Conservation (phyloP, 1,140 invertebrate species). For the Achroia grisella region DNA sequence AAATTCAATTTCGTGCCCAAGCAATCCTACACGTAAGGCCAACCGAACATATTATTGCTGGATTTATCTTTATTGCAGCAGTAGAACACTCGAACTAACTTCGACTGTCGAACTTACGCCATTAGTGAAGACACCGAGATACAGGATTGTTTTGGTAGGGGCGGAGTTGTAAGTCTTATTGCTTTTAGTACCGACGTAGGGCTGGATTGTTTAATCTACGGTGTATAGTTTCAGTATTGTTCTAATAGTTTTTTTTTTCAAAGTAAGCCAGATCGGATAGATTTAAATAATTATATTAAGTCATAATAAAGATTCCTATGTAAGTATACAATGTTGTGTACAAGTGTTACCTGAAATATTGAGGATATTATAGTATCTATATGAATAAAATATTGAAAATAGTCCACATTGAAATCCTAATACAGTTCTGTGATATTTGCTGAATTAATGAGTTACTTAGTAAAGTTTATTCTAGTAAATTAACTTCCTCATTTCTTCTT, state of each 20-base stretch:
- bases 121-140: conserved; percentile 71
- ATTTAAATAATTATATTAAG: too few species aligned
- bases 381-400: too few species aligned
- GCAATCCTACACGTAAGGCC: conserved; percentile 63
- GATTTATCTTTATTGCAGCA: conserved; percentile 72
- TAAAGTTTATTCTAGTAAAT: too few species aligned
- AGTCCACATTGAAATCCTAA: too few species aligned
- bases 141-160: conserved; percentile 69
- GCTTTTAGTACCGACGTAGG: conserved; percentile 57
- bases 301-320: too few species aligned
- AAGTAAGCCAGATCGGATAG: too few species aligned
- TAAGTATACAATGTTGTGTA: too few species aligned
- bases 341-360: too few species aligned
- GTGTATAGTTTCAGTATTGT: conserved; percentile 26
- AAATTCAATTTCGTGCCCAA: conserved; percentile 71
- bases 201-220: conserved; percentile 65
- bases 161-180: conserved; percentile 71
- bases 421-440: too few species aligned
- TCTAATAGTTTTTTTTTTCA: background rate
- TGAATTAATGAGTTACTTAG: too few species aligned
- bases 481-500: too few species aligned
- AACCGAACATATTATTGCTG: conserved; percentile 69
- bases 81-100: conserved; percentile 68
- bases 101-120: conserved; percentile 70
- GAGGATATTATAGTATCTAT: too few species aligned